These are phyloP conservation scores for Ascaphus truei DNA, from an alignment of 2,113 vertebrate species.

Conservation along the genomic window DNA sequence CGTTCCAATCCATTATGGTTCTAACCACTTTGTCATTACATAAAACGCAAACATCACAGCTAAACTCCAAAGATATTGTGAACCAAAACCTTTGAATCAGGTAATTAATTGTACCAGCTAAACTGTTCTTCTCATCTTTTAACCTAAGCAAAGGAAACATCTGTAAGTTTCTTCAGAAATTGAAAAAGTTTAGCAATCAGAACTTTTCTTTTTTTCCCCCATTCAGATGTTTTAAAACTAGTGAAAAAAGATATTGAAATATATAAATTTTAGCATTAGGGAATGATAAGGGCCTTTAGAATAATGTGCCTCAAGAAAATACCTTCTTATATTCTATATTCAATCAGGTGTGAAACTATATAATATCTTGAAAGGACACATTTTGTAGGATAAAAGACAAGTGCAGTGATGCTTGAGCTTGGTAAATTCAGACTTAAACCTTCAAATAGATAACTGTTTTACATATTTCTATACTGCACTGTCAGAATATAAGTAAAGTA, in stretches of 20 bases:
- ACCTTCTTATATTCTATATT: conserved; percentile 61
- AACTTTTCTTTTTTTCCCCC: neutral
- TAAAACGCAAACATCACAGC: no score
- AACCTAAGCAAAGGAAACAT: conserved; percentile 27
- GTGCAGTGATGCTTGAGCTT: conserved; percentile 53
- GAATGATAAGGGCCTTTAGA: conserved; percentile 56
- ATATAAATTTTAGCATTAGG: conserved; percentile 42
- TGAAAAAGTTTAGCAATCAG: neutral
- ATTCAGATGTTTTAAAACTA: conserved; percentile 42
- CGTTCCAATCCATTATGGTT: no score
- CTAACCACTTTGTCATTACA: no score
- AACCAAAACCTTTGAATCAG: no score
- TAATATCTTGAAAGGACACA: conserved; percentile 65
- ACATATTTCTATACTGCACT: conserved; percentile 32
- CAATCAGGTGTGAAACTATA: conserved; percentile 62
- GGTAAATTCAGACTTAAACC: conserved; percentile 53
- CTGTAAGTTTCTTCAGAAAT: conserved; percentile 29
- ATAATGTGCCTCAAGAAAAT: conserved; percentile 48
- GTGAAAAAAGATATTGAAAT: conserved; percentile 41
- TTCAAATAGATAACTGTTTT: conserved; percentile 54
- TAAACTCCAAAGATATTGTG: no score
- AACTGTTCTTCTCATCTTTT: conserved; percentile 44
- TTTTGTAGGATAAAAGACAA: conserved; percentile 62
- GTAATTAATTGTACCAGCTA: no score
- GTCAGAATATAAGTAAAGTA: conserved; percentile 19